Evolutionary conservation across 2,113 vertebrate species (phyloP).

Genomic region (Myotis yumanensis): DNA sequence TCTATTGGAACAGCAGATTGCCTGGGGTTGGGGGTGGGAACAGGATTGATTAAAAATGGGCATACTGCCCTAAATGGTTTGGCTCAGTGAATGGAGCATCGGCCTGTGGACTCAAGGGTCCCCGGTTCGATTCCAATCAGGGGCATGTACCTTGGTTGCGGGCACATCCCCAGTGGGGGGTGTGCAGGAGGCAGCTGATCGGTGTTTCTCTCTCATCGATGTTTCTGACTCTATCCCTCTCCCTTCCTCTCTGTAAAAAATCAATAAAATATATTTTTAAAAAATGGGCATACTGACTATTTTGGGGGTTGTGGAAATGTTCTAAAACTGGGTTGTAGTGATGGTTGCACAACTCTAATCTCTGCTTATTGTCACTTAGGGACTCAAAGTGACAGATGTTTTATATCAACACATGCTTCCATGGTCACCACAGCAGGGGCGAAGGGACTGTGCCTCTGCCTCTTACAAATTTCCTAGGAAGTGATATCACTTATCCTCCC

Average conservation of each 20-base stretch:
- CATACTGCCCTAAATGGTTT: too few relatives aligned
- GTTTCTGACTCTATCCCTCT: too few relatives aligned
- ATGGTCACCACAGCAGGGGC: background rate
- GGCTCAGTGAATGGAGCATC: too few relatives aligned
- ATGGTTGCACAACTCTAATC: background rate
- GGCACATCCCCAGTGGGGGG: too few relatives aligned
- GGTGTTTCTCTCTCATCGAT: too few relatives aligned
- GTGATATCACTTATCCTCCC: background rate
- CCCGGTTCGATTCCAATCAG: too few relatives aligned
- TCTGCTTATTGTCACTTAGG: constrained; percentile 24
- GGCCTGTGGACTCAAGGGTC: too few relatives aligned
- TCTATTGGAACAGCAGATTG: background rate
- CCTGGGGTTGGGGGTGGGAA: background rate
- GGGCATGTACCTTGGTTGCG: too few relatives aligned
- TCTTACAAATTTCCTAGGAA: constrained; percentile 14
- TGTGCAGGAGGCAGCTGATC: too few relatives aligned
- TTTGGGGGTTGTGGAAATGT: background rate
- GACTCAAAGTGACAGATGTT: background rate
- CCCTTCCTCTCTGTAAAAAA: too few relatives aligned
- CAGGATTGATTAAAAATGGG: background rate
- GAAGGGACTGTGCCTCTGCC: background rate
- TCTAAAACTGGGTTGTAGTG: constrained; percentile 20
- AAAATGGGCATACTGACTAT: background rate
- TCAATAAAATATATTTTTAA: too few relatives aligned
- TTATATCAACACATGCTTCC: background rate